phyloP scores from a whole-genome alignment of 2,888 invertebrate species.

The Bugula neritina region DNA sequence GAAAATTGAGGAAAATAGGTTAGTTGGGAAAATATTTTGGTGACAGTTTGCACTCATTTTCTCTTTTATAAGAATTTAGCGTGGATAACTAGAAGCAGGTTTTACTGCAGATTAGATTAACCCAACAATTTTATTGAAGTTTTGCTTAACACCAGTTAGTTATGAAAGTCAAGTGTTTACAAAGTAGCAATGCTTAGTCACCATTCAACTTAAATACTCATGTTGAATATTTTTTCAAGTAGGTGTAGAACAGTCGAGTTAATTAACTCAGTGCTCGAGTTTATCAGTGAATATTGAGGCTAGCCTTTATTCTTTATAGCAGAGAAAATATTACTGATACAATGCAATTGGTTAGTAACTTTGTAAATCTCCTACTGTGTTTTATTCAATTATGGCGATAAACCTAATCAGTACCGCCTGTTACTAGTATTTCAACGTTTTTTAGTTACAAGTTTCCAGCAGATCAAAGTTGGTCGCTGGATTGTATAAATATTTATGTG shows the following conservation, averaged over 20 bases:
- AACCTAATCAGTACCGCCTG: conserved; percentile 23
- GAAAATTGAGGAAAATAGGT: conserved; percentile 83
- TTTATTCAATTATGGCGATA: conserved; percentile 18
- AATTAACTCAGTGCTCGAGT: neutral
- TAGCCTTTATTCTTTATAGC: neutral
- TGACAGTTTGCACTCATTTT: too few species aligned
- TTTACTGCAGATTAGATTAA: neutral
- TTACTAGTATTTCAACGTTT: neutral
- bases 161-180: neutral
- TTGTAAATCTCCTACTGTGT: conserved; percentile 16
- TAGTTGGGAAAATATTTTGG: too few species aligned
- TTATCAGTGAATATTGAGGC: neutral
- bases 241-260: neutral
- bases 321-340: too few species aligned
- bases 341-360: neutral
- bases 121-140: neutral
- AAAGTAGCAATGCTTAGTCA: neutral
- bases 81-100: too few species aligned
- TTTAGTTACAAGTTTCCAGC: too few species aligned
- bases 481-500: too few species aligned
- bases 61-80: too few species aligned
- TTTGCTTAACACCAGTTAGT: neutral
- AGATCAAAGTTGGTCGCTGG: too few species aligned
- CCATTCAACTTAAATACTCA: neutral
- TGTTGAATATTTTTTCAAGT: neutral